Evolutionary conservation across 30 jellyfish, hydroid and myxozoan genomes (phyloP).

Genomic region (Hydractinia echinata): DNA sequence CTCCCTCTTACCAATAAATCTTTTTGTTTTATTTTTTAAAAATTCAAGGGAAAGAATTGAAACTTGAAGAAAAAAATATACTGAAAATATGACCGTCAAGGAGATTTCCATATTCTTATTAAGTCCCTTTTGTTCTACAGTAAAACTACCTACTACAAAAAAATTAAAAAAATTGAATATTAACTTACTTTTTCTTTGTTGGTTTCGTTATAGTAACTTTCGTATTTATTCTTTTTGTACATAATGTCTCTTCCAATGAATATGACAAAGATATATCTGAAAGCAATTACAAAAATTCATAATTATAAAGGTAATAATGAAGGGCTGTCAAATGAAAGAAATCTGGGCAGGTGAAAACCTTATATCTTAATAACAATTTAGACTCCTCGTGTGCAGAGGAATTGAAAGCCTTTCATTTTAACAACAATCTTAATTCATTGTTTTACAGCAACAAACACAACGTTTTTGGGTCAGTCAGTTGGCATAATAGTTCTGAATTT

Average conservation of each 20-base stretch:
- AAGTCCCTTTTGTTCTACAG: background rate
- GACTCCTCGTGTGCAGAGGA: no score
- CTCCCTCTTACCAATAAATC: no score
- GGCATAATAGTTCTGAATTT: no score
- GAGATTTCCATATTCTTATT: background rate
- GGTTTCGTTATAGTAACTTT: slow-evolving; percentile 33
- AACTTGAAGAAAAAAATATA: no score
- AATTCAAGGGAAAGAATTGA: no score
- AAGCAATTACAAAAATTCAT: background rate
- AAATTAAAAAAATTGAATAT: background rate
- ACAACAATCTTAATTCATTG: no score
- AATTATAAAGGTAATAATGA: background rate
- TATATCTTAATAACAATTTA: no score
- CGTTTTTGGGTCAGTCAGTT: no score
- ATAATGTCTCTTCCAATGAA: slow-evolving; percentile 25
- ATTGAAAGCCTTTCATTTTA: no score
- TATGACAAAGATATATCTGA: slow-evolving; percentile 24
- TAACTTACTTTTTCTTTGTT: slow-evolving; percentile 21
- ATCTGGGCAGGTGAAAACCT: no score
- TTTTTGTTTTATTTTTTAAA: no score
- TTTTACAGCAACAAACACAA: no score
- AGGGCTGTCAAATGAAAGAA: background rate
- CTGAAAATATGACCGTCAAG: background rate
- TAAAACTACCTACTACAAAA: background rate
- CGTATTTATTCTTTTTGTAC: slow-evolving; percentile 24